These are phyloP conservation scores for Ceratina japonica DNA, from an alignment of 1,140 invertebrate genomes.

Conservation along the genomic window DNA sequence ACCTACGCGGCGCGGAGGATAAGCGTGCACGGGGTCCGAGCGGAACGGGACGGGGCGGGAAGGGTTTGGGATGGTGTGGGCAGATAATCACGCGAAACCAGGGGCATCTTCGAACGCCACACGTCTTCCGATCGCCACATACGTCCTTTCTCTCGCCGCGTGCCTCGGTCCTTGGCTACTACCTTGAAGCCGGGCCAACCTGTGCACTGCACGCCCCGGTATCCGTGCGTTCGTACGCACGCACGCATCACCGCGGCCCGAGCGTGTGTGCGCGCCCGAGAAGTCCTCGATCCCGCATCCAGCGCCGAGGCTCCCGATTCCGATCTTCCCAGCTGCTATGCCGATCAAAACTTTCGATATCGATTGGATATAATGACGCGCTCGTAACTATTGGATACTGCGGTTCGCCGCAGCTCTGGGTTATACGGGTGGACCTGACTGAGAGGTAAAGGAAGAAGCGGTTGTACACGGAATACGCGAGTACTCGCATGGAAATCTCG, in stretches of 20 bases:
- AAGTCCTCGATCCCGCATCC: conserved; percentile 32
- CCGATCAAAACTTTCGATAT: conserved; percentile 69
- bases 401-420: conserved; percentile 64
- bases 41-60: too few species aligned
- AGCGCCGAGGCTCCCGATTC: not conserved
- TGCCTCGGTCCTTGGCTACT: conserved; percentile 6
- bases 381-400: conserved; percentile 70
- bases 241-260: not conserved
- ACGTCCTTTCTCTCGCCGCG: conserved; percentile 36
- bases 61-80: conserved; percentile 48
- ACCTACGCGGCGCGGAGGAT: conserved; percentile 46
- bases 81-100: conserved; percentile 59
- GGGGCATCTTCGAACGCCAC: conserved; percentile 46
- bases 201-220: not conserved
- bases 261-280: not conserved
- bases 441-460: conserved; percentile 56
- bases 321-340: conserved; percentile 60
- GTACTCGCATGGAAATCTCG: conserved; percentile 53
- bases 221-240: not conserved
- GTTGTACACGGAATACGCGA: not conserved
- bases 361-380: conserved; percentile 67
- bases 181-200: conserved; percentile 2
- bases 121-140: conserved; percentile 40
- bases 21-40: conserved; percentile 33
- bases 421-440: conserved; percentile 54